These are phyloP conservation scores for Steinernema carpocapsae DNA, from an alignment of 2,888 invertebrate genomes.

Conservation along the genomic window DNA sequence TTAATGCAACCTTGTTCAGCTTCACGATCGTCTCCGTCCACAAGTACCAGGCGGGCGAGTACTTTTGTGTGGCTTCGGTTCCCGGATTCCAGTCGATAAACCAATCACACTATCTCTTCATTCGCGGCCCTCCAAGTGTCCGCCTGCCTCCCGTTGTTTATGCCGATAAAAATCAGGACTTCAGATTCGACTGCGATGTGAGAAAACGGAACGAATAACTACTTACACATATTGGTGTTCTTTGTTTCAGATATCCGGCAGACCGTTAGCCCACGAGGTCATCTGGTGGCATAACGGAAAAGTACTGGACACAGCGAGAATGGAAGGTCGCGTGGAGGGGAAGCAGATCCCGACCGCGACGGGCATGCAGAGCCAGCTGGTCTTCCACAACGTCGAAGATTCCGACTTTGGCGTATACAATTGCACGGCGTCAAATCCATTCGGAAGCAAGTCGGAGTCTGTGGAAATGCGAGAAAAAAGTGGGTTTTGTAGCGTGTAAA, in stretches of 20 bases:
- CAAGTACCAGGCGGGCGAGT: constrained; percentile 62
- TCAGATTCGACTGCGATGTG: constrained; percentile 40
- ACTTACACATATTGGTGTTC: not conserved
- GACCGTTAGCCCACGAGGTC: constrained; percentile 59
- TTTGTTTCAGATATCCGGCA: constrained; percentile 49
- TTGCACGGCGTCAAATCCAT: constrained; percentile 66
- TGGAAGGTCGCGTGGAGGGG: constrained; percentile 45
- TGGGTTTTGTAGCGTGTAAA: not conserved
- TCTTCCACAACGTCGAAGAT: constrained; percentile 56
- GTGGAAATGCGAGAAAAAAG: constrained; percentile 36
- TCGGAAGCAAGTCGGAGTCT: constrained; percentile 49
- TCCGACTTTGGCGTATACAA: constrained; percentile 67
- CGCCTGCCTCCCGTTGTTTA: constrained; percentile 27
- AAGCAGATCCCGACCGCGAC: constrained; percentile 58
- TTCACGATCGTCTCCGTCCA: constrained; percentile 58
- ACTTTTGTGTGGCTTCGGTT: constrained; percentile 63
- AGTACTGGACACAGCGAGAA: constrained; percentile 44
- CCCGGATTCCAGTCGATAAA: constrained; percentile 57
- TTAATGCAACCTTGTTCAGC: constrained; percentile 41
- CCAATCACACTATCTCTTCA: constrained; percentile 57
- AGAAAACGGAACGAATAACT: not conserved
- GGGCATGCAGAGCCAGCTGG: constrained; percentile 63
- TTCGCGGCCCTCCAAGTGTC: constrained; percentile 56
- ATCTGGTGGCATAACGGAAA: constrained; percentile 58
- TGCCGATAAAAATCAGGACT: constrained; percentile 18